These are phyloP conservation scores for Eumeta japonica DNA, from an alignment of 1,140 invertebrate genomes.

Conservation along the genomic window DNA sequence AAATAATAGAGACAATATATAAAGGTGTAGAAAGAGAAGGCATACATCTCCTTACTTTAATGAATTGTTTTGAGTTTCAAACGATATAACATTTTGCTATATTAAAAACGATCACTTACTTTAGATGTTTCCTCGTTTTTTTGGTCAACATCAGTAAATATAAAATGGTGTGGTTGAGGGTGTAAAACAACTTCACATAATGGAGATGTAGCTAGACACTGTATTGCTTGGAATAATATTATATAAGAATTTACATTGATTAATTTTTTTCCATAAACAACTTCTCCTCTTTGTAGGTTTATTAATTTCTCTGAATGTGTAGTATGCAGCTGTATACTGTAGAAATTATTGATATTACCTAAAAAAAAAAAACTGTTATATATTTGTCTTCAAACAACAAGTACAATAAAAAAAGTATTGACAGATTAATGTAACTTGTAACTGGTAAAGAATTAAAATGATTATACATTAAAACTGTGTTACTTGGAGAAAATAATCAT, in stretches of 20 bases:
- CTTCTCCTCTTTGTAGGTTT: conserved; percentile 23
- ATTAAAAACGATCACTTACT: too few species aligned
- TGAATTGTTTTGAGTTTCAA: too few species aligned
- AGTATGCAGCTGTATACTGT: conserved; percentile 26
- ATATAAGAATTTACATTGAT: conserved; percentile 42
- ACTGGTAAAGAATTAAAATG: too few species aligned
- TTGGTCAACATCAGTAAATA: background rate
- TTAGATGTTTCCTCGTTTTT: background rate
- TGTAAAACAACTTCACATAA: conserved; percentile 31
- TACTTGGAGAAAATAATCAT: too few species aligned
- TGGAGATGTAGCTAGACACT: conserved; percentile 30
- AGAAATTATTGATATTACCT: conserved; percentile 34
- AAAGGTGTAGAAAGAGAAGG: too few species aligned
- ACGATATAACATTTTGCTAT: too few species aligned
- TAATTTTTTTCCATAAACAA: conserved; percentile 23
- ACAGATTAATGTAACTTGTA: too few species aligned
- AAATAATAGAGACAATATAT: background rate
- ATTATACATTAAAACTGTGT: too few species aligned
- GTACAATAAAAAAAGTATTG: conserved; percentile 1
- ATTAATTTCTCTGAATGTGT: conserved; percentile 31
- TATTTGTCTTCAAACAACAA: conserved; percentile 5
- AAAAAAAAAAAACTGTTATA: conserved; percentile 12
- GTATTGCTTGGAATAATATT: conserved; percentile 42
- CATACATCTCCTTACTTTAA: too few species aligned
- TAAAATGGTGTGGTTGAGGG: conserved; percentile 29